Evolutionary conservation across 2,888 invertebrate genomes (phyloP).

Genomic region (Hofmannophila pseudospretella): DNA sequence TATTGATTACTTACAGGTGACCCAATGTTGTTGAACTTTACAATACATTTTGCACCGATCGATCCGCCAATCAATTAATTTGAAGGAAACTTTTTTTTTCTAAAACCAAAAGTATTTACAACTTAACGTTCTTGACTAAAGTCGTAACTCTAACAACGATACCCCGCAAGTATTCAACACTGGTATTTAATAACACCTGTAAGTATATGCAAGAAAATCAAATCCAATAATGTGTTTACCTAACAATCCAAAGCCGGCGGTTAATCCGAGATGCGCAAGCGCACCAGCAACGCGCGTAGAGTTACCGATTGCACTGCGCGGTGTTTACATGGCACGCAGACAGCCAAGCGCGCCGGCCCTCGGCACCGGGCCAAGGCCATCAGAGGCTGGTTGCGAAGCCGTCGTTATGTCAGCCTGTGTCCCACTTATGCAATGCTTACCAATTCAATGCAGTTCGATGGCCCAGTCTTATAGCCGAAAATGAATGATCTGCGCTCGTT

Average conservation of each 20-base stretch:
- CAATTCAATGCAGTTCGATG: slow-evolving; percentile 67
- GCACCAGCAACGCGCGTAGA: slow-evolving; percentile 38
- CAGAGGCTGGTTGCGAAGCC: slow-evolving; percentile 57
- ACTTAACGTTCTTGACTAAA: too few relatives aligned
- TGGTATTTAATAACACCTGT: too few relatives aligned
- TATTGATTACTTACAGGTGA: too few relatives aligned
- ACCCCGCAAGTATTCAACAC: too few relatives aligned
- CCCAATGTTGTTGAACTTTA: too few relatives aligned
- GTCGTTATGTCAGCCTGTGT: slow-evolving; percentile 73
- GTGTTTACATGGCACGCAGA: slow-evolving; percentile 17
- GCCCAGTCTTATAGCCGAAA: slow-evolving; percentile 25
- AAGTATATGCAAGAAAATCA: too few relatives aligned
- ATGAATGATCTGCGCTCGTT: slow-evolving; percentile 1
- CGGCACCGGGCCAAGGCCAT: slow-evolving; percentile 52
- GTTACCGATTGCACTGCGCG: slow-evolving; percentile 31
- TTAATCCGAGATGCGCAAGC: slow-evolving; percentile 26
- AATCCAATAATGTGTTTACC: too few relatives aligned
- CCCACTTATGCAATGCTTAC: slow-evolving; percentile 72
- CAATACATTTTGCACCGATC: too few relatives aligned
- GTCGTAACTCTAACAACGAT: too few relatives aligned
- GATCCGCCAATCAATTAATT: too few relatives aligned
- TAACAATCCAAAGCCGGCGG: slow-evolving; percentile 12
- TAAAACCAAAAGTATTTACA: too few relatives aligned
- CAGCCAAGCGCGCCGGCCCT: slow-evolving; percentile 18
- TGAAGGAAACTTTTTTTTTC: too few relatives aligned